These are phyloP conservation scores for Characodon lateralis DNA, from an alignment of 2,797 vertebrate genomes.

Conservation along the genomic window DNA sequence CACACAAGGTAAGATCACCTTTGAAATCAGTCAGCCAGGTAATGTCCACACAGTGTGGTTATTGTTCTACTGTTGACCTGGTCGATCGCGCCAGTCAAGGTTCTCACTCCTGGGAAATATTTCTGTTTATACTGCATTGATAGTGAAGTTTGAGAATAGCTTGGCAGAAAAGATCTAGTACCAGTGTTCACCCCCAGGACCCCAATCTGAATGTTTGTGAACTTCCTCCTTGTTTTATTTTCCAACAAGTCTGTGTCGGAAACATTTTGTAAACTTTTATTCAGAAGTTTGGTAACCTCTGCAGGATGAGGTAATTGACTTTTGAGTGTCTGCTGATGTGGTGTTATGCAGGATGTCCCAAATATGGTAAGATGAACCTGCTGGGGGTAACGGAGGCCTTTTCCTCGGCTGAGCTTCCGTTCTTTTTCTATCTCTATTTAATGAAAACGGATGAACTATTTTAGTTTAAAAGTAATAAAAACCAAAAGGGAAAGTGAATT, in stretches of 20 bases:
- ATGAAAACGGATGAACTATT: conserved; percentile 11
- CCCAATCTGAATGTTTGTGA: conserved; percentile 21
- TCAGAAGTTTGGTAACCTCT: conserved; percentile 10
- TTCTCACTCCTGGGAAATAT: conserved; percentile 58
- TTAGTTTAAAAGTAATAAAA: background rate
- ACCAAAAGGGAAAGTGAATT: conserved; percentile 23
- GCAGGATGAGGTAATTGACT: background rate
- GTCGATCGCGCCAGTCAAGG: conserved; percentile 58
- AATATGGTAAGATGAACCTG: conserved; percentile 73
- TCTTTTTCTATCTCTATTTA: conserved; percentile 25
- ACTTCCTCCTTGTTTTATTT: conserved; percentile 33
- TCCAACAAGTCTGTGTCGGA: conserved; percentile 11
- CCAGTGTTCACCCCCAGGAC: conserved; percentile 23
- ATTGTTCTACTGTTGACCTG: conserved; percentile 65
- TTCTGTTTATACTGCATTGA: conserved; percentile 50
- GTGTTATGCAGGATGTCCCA: conserved; percentile 54
- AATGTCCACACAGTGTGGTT: conserved; percentile 31
- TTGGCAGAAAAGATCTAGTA: conserved; percentile 43
- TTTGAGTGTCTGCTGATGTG: conserved; percentile 30
- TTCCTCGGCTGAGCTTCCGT: conserved; percentile 32
- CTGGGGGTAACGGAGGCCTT: conserved; percentile 37
- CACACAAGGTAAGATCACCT: background rate
- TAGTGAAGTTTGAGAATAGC: conserved; percentile 68
- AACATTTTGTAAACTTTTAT: conserved; percentile 7
- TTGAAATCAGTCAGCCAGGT: conserved; percentile 7